Evolutionary conservation across 2,888 invertebrate genomes (phyloP).

Genomic region (Selenia dentaria): DNA sequence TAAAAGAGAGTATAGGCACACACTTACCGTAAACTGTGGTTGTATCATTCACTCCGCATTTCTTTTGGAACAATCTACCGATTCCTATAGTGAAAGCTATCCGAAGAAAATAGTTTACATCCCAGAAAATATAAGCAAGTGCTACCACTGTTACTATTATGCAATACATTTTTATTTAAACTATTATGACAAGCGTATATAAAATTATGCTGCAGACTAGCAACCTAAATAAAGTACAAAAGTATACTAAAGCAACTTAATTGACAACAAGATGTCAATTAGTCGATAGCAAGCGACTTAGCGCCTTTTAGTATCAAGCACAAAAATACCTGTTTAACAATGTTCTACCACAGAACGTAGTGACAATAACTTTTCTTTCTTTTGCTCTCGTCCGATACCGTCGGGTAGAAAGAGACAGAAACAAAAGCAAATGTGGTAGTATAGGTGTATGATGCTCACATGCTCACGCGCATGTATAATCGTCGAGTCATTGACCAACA

Average conservation of each 20-base stretch:
- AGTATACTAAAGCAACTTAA: slow-evolving; percentile 12
- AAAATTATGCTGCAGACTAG: slow-evolving; percentile 8
- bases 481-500: slow-evolving; percentile 23
- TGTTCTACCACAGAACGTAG: background rate
- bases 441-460: slow-evolving; percentile 3
- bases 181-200: slow-evolving; percentile 2
- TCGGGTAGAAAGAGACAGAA: slow-evolving; percentile 8
- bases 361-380: slow-evolving; percentile 3
- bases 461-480: slow-evolving; percentile 10
- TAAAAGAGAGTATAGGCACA: too few species aligned
- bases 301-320: slow-evolving; percentile 3
- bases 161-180: slow-evolving; percentile 59
- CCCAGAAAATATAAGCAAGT: slow-evolving; percentile 89
- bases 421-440: slow-evolving; percentile 1
- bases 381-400: slow-evolving; percentile 6
- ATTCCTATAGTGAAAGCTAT: slow-evolving; percentile 88
- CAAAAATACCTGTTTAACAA: background rate
- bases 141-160: slow-evolving; percentile 65
- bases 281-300: background rate
- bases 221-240: slow-evolving; percentile 4
- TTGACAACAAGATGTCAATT: too few species aligned
- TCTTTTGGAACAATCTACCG: slow-evolving; percentile 88
- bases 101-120: slow-evolving; percentile 92
- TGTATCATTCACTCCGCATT: slow-evolving; percentile 87
- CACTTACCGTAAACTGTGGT: slow-evolving; percentile 91